phyloP scores from a whole-genome alignment of 2,888 invertebrate species.

The Mythimna pallens region DNA sequence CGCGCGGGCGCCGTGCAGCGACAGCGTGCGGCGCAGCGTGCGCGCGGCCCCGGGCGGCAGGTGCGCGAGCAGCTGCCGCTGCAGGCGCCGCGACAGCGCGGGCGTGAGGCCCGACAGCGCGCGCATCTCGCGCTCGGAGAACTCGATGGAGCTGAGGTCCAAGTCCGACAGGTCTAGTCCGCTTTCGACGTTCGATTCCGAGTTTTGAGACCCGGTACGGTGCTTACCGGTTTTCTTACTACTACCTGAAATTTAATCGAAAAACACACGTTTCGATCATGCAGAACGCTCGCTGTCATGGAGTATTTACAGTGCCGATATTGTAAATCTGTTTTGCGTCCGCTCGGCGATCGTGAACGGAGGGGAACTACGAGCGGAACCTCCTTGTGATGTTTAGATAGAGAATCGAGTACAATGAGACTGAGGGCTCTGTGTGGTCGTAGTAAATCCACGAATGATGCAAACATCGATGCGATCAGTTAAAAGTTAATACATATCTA shows the following conservation, averaged over 20 bases:
- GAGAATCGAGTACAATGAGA: constrained; percentile 36
- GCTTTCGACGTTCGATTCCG: constrained; percentile 73
- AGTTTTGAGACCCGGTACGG: constrained; percentile 71
- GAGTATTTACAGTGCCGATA: constrained; percentile 84
- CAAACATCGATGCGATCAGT: constrained; percentile 80
- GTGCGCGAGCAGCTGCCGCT: constrained; percentile 93
- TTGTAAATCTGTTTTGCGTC: constrained; percentile 48
- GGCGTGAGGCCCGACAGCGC: constrained; percentile 93
- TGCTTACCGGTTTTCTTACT: constrained; percentile 84
- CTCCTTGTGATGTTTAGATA: constrained; percentile 40
- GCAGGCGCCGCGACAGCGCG: constrained; percentile 93
- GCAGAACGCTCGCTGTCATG: constrained; percentile 88
- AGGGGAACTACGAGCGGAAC: constrained; percentile 52
- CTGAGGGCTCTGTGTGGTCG: constrained; percentile 31
- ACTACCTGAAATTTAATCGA: constrained; percentile 88
- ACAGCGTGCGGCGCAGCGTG: constrained; percentile 92
- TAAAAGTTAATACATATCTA: constrained; percentile 85
- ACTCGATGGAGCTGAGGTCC: constrained; percentile 92
- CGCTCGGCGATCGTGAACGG: constrained; percentile 52
- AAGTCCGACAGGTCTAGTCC: constrained; percentile 91
- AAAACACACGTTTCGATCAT: constrained; percentile 91
- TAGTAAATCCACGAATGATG: constrained; percentile 60
- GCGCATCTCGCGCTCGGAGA: constrained; percentile 93
- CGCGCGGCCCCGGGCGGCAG: constrained; percentile 93
- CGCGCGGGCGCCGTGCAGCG: constrained; percentile 79